Evolutionary conservation across 2,113 vertebrate genomes (phyloP).

Genomic region (Trematomus loennbergii): DNA sequence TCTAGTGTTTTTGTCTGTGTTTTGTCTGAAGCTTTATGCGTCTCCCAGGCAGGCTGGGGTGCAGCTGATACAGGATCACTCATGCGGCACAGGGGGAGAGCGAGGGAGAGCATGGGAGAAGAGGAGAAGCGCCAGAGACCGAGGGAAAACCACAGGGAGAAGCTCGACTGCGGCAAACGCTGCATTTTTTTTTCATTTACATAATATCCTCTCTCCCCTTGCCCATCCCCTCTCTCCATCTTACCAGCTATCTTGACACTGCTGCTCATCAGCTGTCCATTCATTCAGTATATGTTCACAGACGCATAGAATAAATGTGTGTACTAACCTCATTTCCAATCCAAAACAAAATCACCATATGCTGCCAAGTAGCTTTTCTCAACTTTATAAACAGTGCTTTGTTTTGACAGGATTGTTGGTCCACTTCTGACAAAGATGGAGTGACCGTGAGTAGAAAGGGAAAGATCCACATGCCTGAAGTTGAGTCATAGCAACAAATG

Average conservation of each 20-base stretch:
- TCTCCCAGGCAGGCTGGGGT: slow-evolving; percentile 62
- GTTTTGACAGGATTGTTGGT: slow-evolving; percentile 44
- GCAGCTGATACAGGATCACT: slow-evolving; percentile 74
- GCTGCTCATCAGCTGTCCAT: slow-evolving; percentile 9
- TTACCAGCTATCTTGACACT: slow-evolving; percentile 38
- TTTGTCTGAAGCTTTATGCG: slow-evolving; percentile 59
- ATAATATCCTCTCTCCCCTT: slow-evolving; percentile 59
- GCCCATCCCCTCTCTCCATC: slow-evolving; percentile 22
- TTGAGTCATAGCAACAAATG: slow-evolving; percentile 79
- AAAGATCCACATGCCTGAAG: slow-evolving; percentile 74
- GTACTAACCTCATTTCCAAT: slow-evolving; percentile 23
- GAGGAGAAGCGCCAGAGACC: slow-evolving; percentile 25
- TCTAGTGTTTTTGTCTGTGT: slow-evolving; percentile 60
- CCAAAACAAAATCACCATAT: slow-evolving; percentile 20
- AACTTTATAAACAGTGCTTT: slow-evolving; percentile 32
- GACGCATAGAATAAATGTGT: slow-evolving; percentile 31
- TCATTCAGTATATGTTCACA: slow-evolving; percentile 4
- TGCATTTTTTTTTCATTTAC: slow-evolving; percentile 65
- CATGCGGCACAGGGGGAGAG: slow-evolving; percentile 59
- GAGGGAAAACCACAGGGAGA: slow-evolving; percentile 61
- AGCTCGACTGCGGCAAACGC: slow-evolving; percentile 67
- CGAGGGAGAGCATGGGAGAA: slow-evolving; percentile 28
- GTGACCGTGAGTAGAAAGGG: slow-evolving; percentile 41
- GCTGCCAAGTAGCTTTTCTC: not conserved
- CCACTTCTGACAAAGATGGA: slow-evolving; percentile 66